Conservation (phyloP, 2,797 vertebrate genomes). For the Lagodon rhomboides region DNA sequence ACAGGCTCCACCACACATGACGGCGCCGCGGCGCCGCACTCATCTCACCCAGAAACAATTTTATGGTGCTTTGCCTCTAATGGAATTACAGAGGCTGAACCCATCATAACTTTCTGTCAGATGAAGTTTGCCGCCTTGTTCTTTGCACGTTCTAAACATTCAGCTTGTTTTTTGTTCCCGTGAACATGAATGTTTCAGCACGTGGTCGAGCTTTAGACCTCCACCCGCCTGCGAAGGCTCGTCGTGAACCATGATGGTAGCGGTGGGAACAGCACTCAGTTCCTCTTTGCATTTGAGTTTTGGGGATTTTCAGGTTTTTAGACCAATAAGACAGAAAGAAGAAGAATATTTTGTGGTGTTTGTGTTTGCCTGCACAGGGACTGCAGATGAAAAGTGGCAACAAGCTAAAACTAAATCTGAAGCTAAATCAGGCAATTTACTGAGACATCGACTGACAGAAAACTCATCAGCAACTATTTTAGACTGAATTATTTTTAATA, state of each 20-base stretch:
- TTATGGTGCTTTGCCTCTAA: constrained; percentile 73
- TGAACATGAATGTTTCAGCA: constrained; percentile 8
- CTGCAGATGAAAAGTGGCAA: background rate
- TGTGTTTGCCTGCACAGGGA: background rate
- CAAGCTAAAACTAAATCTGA: too few species aligned
- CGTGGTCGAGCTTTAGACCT: background rate
- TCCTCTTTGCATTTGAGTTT: background rate
- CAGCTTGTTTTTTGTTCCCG: constrained; percentile 8
- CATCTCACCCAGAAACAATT: constrained; percentile 70
- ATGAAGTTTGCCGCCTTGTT: constrained; percentile 40
- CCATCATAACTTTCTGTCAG: constrained; percentile 51
- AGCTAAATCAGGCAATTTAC: background rate
- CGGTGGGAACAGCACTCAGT: background rate
- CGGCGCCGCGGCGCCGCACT: constrained; percentile 32
- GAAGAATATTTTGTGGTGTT: background rate
- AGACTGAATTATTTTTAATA: background rate
- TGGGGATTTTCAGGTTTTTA: background rate
- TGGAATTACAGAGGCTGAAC: constrained; percentile 72
- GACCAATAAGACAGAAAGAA: background rate
- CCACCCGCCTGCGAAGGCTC: background rate
- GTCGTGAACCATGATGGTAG: background rate
- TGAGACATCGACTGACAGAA: background rate
- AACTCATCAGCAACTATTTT: too few species aligned
- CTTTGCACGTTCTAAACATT: constrained; percentile 34
- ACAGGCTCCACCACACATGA: constrained; percentile 59